Base-by-base conservation (phyloP, 1,140 invertebrate genomes). In the Caenorhabditis briggsae region DNA sequence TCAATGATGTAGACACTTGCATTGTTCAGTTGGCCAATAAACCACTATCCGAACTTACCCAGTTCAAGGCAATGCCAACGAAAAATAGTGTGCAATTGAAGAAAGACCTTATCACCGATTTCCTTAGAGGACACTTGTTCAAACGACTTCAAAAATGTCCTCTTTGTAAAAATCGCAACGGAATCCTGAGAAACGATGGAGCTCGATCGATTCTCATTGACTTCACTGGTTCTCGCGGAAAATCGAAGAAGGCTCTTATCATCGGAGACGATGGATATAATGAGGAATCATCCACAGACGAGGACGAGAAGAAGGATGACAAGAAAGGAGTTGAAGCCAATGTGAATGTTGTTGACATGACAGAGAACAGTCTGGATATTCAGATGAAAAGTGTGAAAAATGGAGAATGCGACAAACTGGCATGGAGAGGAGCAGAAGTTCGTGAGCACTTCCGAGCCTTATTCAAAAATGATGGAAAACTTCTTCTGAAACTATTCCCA, bases 401-500 rank as follows among this genome's bases (percentile, higher is more conserved):
- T 41, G 85, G 85, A 58, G 56, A 83, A 16, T 86, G 85, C 20
- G 78, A 86, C 23, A 86, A 86, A 55, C 87, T 93, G 56, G 90
- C 87, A 12, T 90, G 90, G 92, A 70, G 89, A 86, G 88, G 82
- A 41, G 89, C 90, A 18, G 91, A 92, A 89, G 74, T 93, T 11
- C 95, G 95, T 89, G 93, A 95, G 53, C 95, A 95, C 92, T 93
- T 98, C 74, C 94, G 95, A 65, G 91, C 94, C 56, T 93, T 98
- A 33, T 98, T 96, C 94, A 89, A 93, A 56, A 95, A 95, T 87
- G 96, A 98, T 91, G 94, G 94, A 23, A 93, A 95, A 8, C 93
- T 96, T 58, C 91, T 99, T 0, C 93, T 93, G 88, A 92, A 95
- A 6, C 92, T 97, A 7, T 94, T 96, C 82, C 95, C 96, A 0